Percentiles rank a stretch among this genome's conserved stretches.
Conservation (phyloP, 2,888 invertebrate species). For the Troglohyphantes excavatus region DNA sequence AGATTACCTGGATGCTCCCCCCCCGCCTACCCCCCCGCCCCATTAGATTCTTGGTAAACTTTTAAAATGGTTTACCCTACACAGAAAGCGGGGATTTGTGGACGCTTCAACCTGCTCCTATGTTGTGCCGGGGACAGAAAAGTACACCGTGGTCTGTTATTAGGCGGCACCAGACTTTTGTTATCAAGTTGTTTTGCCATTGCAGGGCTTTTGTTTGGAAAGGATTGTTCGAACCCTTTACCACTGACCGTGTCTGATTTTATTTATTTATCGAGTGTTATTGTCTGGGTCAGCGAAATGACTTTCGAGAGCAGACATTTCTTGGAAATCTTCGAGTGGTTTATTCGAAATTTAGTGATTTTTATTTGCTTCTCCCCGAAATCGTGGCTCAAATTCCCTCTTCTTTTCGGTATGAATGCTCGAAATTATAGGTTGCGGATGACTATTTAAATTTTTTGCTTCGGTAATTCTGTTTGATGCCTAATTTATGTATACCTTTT, state of each 20-base stretch:
- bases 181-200: conserved; percentile 6
- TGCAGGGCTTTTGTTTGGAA: neutral
- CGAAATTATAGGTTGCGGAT: neutral
- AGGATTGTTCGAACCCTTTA: neutral
- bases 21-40: too few species aligned
- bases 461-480: conserved; percentile 5
- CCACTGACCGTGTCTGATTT: neutral
- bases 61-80: too few species aligned
- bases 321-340: neutral
- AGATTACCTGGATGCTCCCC: too few species aligned
- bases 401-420: neutral
- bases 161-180: neutral
- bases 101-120: too few species aligned
- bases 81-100: too few species aligned
- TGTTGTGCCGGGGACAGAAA: too few species aligned
- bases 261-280: neutral
- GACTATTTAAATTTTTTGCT: neutral
- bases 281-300: neutral
- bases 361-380: conserved; percentile 6
- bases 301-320: neutral
- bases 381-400: neutral
- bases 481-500: neutral
- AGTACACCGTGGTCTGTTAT: neutral
- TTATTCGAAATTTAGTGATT: neutral
- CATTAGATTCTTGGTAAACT: too few species aligned